Base-by-base conservation (phyloP, 2,113 vertebrate species). In the Indicator indicator region DNA sequence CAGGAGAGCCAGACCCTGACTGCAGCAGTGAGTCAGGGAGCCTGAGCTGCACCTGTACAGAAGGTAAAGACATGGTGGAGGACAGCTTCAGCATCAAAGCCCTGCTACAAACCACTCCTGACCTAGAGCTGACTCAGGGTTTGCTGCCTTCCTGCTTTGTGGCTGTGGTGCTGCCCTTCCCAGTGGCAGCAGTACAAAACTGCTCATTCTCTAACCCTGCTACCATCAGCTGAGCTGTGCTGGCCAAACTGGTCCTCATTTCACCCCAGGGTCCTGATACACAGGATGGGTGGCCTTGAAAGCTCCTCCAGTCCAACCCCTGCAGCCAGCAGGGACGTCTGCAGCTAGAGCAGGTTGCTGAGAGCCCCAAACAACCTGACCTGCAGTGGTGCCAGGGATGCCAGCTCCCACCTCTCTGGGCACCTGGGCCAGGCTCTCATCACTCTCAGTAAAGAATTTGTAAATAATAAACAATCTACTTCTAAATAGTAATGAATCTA, bases 1-100 rank as follows among this genome's bases (percentile, higher is more conserved):
- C 98, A 99, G 7, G 98, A 98, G 1, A 59, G 44, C 0, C 63
- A 55, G 12, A 94, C 52, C 32, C 74, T 6, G 27, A 71, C 8
- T 26, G 12, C 30, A 62, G 85, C 2, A 48, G 3, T 6, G 36
- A 48, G 21, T 93, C 72, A 1, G 78, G 33, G 4, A 46, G 32
- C 2, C 88, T 18, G 10, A 88, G 85, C 63, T 81, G 96, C 24
- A 72, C 40, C 18, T 14, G 59, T 10, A 6, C 58, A 36, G 21
- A 21, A 2, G 5, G 2, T 38, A 4, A 56, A 33, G 58, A 26
- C 55, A 59, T 21, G 62, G 44, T 1, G 3, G 84, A 44, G 44
- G 82, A 46, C 30, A 32, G 23, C 67, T 28, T 64, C 60, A 64
- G 40, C 56, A 67, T 9, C 65, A 44, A 58, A 56, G 72, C 74